phyloP scores from a whole-genome alignment of 2,113 vertebrate species.

The Paratilapia polleni region DNA sequence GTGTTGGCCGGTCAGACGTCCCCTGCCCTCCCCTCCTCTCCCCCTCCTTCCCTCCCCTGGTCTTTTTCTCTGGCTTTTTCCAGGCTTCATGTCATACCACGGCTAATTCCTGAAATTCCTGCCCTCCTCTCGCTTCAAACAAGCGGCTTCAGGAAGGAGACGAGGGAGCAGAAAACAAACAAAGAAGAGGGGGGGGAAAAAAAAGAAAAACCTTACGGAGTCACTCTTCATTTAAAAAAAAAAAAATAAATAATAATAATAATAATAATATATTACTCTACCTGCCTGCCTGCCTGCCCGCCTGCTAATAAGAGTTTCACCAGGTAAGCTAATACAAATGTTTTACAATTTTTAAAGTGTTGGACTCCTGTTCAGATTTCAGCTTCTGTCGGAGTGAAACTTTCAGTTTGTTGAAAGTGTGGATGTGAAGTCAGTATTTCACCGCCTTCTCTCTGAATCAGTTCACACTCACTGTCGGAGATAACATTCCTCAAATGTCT shows the following conservation, averaged over 20 bases:
- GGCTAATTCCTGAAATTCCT: conserved; percentile 85
- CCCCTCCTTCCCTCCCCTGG: conserved; percentile 59
- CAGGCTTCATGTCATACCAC: conserved; percentile 82
- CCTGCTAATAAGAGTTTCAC: neutral
- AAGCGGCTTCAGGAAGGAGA: conserved; percentile 71
- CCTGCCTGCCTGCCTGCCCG: conserved; percentile 28
- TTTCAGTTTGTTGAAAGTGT: conserved; percentile 13
- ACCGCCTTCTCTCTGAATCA: conserved; percentile 13
- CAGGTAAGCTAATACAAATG: conserved; percentile 69
- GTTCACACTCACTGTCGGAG: conserved; percentile 18
- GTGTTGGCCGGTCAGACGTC: conserved; percentile 69
- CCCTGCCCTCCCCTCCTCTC: conserved; percentile 13
- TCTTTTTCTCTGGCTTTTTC: conserved; percentile 78
- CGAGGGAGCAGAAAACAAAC: conserved; percentile 66
- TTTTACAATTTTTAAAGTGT: neutral
- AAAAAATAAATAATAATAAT: neutral
- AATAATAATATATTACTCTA: conserved; percentile 22
- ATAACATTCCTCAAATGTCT: conserved; percentile 74
- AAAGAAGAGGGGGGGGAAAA: neutral
- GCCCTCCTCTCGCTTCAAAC: conserved; percentile 78
- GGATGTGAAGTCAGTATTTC: neutral
- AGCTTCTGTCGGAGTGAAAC: neutral
- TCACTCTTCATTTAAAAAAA: conserved; percentile 19
- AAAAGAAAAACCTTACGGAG: conserved; percentile 15
- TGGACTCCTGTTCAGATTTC: neutral